phyloP scores from a whole-genome alignment of 2,797 vertebrate species.

The Sebastes steindachneri region DNA sequence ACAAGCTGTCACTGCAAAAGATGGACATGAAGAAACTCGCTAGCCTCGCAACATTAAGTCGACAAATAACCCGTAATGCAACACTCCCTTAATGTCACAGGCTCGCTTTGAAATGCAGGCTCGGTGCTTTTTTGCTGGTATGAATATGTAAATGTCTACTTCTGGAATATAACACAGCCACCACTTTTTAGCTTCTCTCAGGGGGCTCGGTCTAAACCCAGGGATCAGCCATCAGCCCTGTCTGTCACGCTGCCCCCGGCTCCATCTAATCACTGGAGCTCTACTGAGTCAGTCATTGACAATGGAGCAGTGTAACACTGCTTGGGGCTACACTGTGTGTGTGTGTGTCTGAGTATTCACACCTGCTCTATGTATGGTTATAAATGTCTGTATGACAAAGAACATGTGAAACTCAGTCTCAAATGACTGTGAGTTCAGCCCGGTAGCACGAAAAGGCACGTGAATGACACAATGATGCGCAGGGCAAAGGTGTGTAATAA shows the following conservation, averaged over 20 bases:
- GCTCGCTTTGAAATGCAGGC: neutral
- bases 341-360: neutral
- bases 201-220: slow-evolving; percentile 4
- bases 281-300: neutral
- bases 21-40: neutral
- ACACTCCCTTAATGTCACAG: neutral
- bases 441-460: too few species aligned
- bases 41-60: neutral
- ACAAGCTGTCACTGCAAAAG: neutral
- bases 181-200: neutral
- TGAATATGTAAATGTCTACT: neutral
- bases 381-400: neutral
- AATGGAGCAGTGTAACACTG: neutral
- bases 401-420: neutral
- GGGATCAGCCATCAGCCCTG: slow-evolving; percentile 5
- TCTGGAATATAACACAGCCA: neutral
- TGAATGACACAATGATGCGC: too few species aligned
- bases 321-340: too few species aligned
- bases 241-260: slow-evolving; percentile 2
- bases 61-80: neutral
- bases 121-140: neutral
- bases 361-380: neutral
- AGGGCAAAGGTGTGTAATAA: too few species aligned
- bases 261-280: slow-evolving; percentile 33
- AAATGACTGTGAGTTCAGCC: too few species aligned